Evolutionary conservation across 2,797 vertebrate genomes (phyloP).

Genomic region (Rhabdophis nuchalis): DNA sequence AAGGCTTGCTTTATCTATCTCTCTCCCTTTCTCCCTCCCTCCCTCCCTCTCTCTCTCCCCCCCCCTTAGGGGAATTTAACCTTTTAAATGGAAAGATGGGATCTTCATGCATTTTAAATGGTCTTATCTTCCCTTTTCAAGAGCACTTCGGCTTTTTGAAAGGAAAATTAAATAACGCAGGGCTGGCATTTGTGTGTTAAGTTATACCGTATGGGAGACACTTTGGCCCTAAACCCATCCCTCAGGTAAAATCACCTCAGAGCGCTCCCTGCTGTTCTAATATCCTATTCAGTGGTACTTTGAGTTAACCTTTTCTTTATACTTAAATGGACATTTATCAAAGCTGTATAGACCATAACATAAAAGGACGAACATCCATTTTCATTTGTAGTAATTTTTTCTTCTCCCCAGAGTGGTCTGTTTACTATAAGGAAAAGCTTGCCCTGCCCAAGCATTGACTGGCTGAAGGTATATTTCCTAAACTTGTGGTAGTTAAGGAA

Average conservation of each 20-base stretch:
- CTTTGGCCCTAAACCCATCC: conserved; percentile 13
- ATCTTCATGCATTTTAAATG: conserved; percentile 77
- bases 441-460: neutral
- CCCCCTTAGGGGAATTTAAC: conserved; percentile 78
- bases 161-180: conserved; percentile 1
- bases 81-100: conserved; percentile 75
- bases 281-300: neutral
- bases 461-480: neutral
- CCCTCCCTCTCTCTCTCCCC: conserved; percentile 33
- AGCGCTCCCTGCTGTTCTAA: neutral
- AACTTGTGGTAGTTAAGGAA: neutral
- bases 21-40: neutral
- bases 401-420: neutral
- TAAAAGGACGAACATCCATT: neutral
- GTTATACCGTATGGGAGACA: neutral
- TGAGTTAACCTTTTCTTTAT: neutral
- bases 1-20: conserved; percentile 53
- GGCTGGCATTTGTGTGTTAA: conserved; percentile 9
- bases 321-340: neutral
- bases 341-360: neutral
- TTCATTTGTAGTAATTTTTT: neutral
- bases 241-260: neutral
- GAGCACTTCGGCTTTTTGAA: conserved; percentile 30
- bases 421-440: neutral
- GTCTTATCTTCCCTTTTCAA: conserved; percentile 65